Evolutionary conservation across 2,888 invertebrate genomes (phyloP).

Genomic region (Drepana falcataria): DNA sequence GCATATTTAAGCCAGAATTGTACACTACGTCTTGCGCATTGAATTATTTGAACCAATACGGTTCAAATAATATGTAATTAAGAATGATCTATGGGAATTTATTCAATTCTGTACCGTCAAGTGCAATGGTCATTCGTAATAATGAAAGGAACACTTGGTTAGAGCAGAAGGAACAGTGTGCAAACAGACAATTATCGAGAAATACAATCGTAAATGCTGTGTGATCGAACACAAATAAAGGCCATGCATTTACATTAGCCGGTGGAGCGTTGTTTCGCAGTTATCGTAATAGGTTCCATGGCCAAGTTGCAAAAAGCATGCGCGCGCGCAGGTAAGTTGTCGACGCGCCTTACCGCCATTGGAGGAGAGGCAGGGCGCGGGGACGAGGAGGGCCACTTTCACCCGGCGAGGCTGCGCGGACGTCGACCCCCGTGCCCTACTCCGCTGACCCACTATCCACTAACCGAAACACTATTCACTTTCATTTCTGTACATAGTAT

Average conservation of each 20-base stretch:
- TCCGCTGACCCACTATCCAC: slow-evolving; percentile 72
- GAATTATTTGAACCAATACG: too few species aligned
- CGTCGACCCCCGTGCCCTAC: slow-evolving; percentile 74
- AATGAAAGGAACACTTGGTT: slow-evolving; percentile 5
- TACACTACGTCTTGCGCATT: too few species aligned
- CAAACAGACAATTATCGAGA: slow-evolving; percentile 4
- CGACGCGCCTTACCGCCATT: slow-evolving; percentile 50
- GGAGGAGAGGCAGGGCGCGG: slow-evolving; percentile 41
- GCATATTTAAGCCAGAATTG: too few species aligned
- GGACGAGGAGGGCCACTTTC: slow-evolving; percentile 69
- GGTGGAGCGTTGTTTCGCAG: slow-evolving; percentile 65
- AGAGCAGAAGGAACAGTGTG: neutral
- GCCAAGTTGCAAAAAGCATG: slow-evolving; percentile 76
- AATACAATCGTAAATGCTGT: slow-evolving; percentile 24
- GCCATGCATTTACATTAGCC: slow-evolving; percentile 68
- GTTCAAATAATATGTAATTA: too few species aligned
- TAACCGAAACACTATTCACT: slow-evolving; percentile 71
- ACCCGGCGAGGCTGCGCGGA: slow-evolving; percentile 76
- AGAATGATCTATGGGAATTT: too few species aligned
- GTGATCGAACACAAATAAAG: slow-evolving; percentile 58
- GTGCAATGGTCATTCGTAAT: too few species aligned
- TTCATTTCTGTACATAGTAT: slow-evolving; percentile 67
- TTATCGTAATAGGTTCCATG: slow-evolving; percentile 75
- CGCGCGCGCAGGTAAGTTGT: slow-evolving; percentile 67
- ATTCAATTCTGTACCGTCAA: too few species aligned